These are phyloP conservation scores for Sebastes wilsoni DNA, from an alignment of 2,797 vertebrate species.

Conservation along the genomic window DNA sequence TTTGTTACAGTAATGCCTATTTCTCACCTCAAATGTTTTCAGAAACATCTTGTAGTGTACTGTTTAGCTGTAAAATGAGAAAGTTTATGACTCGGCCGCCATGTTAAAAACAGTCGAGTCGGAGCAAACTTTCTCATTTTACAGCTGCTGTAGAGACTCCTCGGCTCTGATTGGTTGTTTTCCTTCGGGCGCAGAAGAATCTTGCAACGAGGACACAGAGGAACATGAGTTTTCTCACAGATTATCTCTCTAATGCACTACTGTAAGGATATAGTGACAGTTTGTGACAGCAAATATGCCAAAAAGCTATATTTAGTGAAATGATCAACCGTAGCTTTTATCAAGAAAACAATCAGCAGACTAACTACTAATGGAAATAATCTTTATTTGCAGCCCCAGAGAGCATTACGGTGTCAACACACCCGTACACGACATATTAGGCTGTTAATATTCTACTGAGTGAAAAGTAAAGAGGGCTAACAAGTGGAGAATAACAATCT, in stretches of 20 bases:
- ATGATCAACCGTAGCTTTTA: neutral
- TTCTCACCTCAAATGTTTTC: too few species aligned
- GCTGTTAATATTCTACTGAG: neutral
- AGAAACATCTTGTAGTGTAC: too few species aligned
- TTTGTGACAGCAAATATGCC: neutral
- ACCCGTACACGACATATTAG: neutral
- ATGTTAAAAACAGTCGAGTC: too few species aligned
- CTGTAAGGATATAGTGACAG: neutral
- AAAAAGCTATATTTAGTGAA: neutral
- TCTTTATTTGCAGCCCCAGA: neutral
- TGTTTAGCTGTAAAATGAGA: too few species aligned
- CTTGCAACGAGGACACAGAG: neutral
- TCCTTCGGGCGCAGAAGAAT: neutral
- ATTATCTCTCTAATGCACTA: neutral
- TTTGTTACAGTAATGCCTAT: too few species aligned
- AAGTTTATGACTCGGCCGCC: fast-evolving
- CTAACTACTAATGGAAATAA: neutral
- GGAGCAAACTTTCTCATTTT: too few species aligned
- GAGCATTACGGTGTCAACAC: neutral
- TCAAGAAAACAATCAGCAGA: neutral
- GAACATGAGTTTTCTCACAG: neutral
- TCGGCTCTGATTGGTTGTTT: neutral
- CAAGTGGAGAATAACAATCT: neutral
- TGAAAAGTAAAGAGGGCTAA: neutral
- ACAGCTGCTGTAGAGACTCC: neutral